A percentile compares a stretch with the other conserved stretches of the same genome.
These are phyloP conservation scores for Speoplatyrhinus poulsoni DNA, from an alignment of 2,113 vertebrate species.

Conservation along the genomic window DNA sequence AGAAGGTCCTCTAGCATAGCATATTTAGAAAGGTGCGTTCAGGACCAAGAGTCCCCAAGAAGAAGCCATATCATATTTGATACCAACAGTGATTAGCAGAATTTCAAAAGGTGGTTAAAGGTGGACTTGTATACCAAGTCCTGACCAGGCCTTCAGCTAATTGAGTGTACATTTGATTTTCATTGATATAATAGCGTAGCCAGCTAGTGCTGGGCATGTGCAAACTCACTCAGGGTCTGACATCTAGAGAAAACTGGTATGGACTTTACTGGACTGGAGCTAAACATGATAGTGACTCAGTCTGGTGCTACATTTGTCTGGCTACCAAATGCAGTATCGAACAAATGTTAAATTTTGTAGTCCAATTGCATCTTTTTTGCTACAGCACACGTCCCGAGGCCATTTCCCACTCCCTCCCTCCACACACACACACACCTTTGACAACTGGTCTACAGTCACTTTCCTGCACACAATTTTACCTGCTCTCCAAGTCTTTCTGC, in stretches of 20 bases:
- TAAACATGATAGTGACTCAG: neutral
- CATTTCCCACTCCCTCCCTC: neutral
- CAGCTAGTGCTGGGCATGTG: neutral
- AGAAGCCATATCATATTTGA: too few species aligned
- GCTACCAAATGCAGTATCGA: neutral
- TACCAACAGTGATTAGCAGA: too few species aligned
- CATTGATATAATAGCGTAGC: neutral
- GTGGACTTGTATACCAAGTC: too few species aligned
- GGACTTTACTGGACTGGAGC: neutral
- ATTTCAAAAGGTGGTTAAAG: too few species aligned
- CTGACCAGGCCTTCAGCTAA: too few species aligned
- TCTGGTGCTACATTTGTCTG: neutral
- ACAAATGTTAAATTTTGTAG: neutral
- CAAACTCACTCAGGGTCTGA: neutral
- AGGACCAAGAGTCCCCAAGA: too few species aligned
- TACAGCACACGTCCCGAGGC: neutral
- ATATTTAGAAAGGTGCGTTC: too few species aligned
- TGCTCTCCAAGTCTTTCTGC: slow-evolving; percentile 34
- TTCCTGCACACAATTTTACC: slow-evolving; percentile 9
- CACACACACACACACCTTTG: too few species aligned
- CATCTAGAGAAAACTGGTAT: neutral
- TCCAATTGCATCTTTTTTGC: neutral
- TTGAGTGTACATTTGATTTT: neutral
- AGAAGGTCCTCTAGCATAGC: too few species aligned
- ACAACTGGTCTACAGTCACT: too few species aligned